Evolutionary conservation across 2,888 invertebrate species (phyloP), one percentile per base, ranked within the genome.

Genomic region (Xanthostigma xanthostigma): DNA sequence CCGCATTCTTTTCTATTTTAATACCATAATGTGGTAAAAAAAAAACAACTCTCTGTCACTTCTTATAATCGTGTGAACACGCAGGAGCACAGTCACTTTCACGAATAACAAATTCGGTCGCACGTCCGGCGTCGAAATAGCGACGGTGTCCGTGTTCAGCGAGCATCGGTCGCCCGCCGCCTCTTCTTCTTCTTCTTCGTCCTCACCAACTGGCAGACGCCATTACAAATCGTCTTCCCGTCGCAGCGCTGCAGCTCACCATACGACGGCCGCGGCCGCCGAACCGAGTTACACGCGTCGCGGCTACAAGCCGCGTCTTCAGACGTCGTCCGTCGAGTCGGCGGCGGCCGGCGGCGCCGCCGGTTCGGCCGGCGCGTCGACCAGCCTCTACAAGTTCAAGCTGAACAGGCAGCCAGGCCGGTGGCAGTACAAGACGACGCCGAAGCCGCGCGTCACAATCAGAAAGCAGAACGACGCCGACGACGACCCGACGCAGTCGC

Each of bases 391-490:
- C 61, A 86, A 87, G 67, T 82, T 88, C 58, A 90, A 89, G 64
- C 68, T 90, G 41, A 85, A 87, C 60, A 74, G 89, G 42, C 75
- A 87, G 11, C 86, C 84, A 44, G 89, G 90, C 46, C 79, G 91
- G 56, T 91, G 91, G 91, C 87, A 89, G 58, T 91, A 90, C 66
- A 90, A 89, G 68, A 88, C 90, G 9, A 85, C 89, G 27, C 82
- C 89, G 0, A 91, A 89, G 64, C 90, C 91, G 4, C 77, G 88
- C 63, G 81, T 91, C 9, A 79, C 79, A 45, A 89, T 90, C 55
- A 73, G 86, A 46, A 84, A 86, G 61, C 75, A 77, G 57, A 72
- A 71, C 53, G 73, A 73, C 49, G 76, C 75, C 49, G 75, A 76
- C 50, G 70, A 70, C 27, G 63, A 65, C 53, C 70, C 67, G 59